Base-by-base conservation (phyloP, 2,113 vertebrate genomes). In the Cyanistes caeruleus region DNA sequence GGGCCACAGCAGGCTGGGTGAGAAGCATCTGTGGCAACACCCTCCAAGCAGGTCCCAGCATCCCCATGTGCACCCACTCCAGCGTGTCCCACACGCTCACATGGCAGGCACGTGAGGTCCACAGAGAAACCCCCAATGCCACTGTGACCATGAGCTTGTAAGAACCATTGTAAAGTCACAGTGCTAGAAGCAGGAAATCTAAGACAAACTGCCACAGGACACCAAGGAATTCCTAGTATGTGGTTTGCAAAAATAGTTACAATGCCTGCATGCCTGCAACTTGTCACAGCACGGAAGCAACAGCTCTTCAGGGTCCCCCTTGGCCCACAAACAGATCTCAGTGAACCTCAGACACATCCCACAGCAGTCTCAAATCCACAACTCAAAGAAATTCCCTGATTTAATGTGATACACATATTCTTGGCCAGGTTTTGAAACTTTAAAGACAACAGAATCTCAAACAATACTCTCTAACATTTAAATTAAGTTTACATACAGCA, bases 31-130 rank as follows among this genome's bases (percentile, higher is more conserved):
- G 51, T 14, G 51, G 80, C n/a, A 78, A 49, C 39, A 33, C 16
- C 31, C 39, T 53, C 11, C 0, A 0, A 89, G 55, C 0, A 1
- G 20, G 25, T 8, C 20, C 35, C 63, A 7, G 9, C 4, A 21
- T 24, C 35, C 62, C 52, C 67, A 14, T 0, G 0, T 53, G 52
- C 27, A 69, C 15, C 21, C 5, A 5, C 9, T 13, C 0, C 53
- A 43, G 19, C 0, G 0, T 15, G 60, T 19, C 65, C 75, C 3
- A 7, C n/a, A 13, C 0, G 0, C 58, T 20, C 49, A 33, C 0
- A 39, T 44, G 52, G 3, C 2, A 33, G 14, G 48, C 12, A 7
- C 0, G 7, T 3, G 39, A 65, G 78, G 55, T 23, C 39, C 4
- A 0, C 1, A 11, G 39, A 69, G 77, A 68, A 72, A 43, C 43